These are phyloP conservation scores for Neodiprion virginianus DNA, from an alignment of 1,140 invertebrate species.

Conservation along the genomic window DNA sequence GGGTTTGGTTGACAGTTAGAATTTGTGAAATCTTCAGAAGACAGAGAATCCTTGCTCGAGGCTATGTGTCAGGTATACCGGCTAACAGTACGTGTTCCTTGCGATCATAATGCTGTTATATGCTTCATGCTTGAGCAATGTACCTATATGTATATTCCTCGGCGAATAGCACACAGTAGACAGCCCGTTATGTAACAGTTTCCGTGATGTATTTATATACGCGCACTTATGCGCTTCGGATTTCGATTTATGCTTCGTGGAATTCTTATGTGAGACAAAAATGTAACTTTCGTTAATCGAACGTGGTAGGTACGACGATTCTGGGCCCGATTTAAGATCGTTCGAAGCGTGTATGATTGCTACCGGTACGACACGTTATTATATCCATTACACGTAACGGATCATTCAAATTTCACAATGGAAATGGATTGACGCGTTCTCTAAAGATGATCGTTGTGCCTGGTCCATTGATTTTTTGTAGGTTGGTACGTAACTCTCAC, in stretches of 20 bases:
- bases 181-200: conserved; percentile 3
- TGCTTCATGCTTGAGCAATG: conserved; percentile 18
- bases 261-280: too few species aligned
- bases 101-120: conserved; percentile 16
- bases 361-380: too few species aligned
- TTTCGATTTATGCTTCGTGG: too few species aligned
- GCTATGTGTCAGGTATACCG: conserved; percentile 11
- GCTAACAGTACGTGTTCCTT: conserved; percentile 13
- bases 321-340: too few species aligned
- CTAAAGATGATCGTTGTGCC: not conserved
- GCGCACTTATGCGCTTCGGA: not conserved
- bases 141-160: not conserved
- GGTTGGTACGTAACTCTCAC: not conserved
- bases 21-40: not conserved
- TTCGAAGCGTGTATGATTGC: too few species aligned
- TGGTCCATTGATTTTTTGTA: not conserved
- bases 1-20: not conserved
- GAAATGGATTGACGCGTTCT: not conserved
- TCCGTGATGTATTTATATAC: not conserved
- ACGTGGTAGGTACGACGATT: too few species aligned
- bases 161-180: not conserved
- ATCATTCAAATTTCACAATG: not conserved
- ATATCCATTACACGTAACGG: not conserved
- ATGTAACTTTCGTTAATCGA: too few species aligned
- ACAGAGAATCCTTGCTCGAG: conserved; percentile 8